Percentiles rank a stretch among this genome's conserved stretches.
Conservation (phyloP, 2,113 vertebrate species). For the Anarrhichthys ocellatus region DNA sequence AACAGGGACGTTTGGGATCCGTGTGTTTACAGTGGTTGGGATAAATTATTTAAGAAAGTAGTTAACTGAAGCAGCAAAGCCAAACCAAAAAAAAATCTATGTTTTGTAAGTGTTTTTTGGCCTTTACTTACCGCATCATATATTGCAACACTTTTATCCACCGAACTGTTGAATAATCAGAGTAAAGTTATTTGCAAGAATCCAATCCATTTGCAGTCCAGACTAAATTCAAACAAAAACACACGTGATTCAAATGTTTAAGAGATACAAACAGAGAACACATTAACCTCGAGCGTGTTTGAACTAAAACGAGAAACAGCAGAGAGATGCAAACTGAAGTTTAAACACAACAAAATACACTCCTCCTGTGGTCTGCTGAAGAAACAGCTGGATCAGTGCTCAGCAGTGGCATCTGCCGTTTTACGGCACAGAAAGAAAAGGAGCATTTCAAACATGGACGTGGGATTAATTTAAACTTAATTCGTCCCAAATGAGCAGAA, state of each 20-base stretch:
- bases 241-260: constrained; percentile 7
- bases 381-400: constrained; percentile 39
- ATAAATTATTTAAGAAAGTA: constrained; percentile 5
- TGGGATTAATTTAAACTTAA: not conserved
- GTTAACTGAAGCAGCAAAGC: constrained; percentile 6
- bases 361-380: constrained; percentile 64
- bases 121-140: constrained; percentile 86
- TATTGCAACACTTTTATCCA: constrained; percentile 90
- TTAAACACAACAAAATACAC: constrained; percentile 41
- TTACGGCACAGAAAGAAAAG: constrained; percentile 15
- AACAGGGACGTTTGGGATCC: constrained; percentile 36
- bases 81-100: not conserved
- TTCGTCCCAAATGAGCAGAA: constrained; percentile 10
- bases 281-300: constrained; percentile 43
- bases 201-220: constrained; percentile 12
- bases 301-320: constrained; percentile 27
- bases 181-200: constrained; percentile 18
- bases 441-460: not conserved
- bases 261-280: constrained; percentile 23
- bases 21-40: constrained; percentile 13
- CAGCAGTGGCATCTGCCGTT: constrained; percentile 52
- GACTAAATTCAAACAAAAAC: constrained; percentile 17
- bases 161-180: constrained; percentile 83
- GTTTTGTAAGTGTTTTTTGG: not conserved
- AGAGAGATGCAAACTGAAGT: constrained; percentile 32